phyloP scores from a whole-genome alignment of 2,113 vertebrate species.

The Callorhinus ursinus region DNA sequence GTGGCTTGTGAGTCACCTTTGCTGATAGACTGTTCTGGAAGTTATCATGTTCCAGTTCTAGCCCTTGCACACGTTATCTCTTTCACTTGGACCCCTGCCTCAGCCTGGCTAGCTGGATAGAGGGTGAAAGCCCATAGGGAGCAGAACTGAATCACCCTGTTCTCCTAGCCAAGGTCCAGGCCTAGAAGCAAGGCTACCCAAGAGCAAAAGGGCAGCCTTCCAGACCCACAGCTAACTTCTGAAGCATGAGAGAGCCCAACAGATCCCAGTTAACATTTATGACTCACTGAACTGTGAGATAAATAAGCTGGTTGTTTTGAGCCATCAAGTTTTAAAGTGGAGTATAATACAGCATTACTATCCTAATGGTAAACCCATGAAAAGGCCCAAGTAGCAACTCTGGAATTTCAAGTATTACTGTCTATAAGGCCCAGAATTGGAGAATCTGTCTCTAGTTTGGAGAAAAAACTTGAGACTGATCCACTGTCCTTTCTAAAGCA shows the following conservation, averaged over 20 bases:
- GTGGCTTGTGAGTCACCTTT: neutral
- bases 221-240: neutral
- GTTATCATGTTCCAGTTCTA: neutral
- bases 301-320: conserved; percentile 6
- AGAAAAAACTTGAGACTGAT: neutral
- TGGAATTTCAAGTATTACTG: neutral
- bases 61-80: neutral
- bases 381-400: neutral
- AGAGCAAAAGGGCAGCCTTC: neutral
- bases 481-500: neutral
- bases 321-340: conserved; percentile 12
- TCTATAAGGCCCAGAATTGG: neutral
- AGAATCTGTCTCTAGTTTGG: neutral
- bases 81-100: neutral
- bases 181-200: neutral
- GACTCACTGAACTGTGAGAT: neutral
- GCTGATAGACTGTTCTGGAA: neutral
- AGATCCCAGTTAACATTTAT: neutral
- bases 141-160: neutral
- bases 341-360: neutral
- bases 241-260: neutral
- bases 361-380: neutral
- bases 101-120: neutral
- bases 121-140: neutral
- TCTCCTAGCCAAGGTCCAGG: neutral